phyloP scores from a whole-genome alignment of 2,888 invertebrate species.

The Heliothis peltigera region DNA sequence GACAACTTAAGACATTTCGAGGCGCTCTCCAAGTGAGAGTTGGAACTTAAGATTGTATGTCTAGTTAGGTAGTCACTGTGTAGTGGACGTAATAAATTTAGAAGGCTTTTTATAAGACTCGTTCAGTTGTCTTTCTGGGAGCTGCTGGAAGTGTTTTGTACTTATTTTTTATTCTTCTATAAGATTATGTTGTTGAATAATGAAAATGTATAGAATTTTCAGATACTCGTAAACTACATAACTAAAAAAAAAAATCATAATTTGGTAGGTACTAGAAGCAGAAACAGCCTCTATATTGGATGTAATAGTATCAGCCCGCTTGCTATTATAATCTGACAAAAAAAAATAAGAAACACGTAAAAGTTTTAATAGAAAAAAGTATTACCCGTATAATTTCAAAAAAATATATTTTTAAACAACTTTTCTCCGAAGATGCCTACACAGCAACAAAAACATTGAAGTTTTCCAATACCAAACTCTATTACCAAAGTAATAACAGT shows the following conservation, averaged over 20 bases:
- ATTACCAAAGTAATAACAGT: conserved; percentile 57
- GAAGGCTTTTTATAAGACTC: conserved; percentile 9
- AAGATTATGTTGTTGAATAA: background rate
- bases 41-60: conserved; percentile 42
- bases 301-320: too few species aligned
- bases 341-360: conserved; percentile 7
- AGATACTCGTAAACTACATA: background rate
- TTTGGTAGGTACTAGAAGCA: background rate
- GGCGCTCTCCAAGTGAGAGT: conserved; percentile 56
- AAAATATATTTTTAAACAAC: conserved; percentile 15
- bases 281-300: too few species aligned
- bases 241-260: background rate
- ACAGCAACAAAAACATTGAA: conserved; percentile 54
- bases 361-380: conserved; percentile 38
- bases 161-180: conserved; percentile 1
- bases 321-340: too few species aligned
- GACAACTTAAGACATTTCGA: conserved; percentile 73
- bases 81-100: conserved; percentile 25
- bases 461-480: conserved; percentile 59
- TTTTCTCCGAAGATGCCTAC: conserved; percentile 33
- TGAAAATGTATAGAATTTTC: background rate
- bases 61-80: conserved; percentile 38
- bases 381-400: conserved; percentile 18
- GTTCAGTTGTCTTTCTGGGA: background rate
- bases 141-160: background rate